Base-by-base conservation (phyloP, 2,113 vertebrate genomes). In the Pterophyllum scalare region DNA sequence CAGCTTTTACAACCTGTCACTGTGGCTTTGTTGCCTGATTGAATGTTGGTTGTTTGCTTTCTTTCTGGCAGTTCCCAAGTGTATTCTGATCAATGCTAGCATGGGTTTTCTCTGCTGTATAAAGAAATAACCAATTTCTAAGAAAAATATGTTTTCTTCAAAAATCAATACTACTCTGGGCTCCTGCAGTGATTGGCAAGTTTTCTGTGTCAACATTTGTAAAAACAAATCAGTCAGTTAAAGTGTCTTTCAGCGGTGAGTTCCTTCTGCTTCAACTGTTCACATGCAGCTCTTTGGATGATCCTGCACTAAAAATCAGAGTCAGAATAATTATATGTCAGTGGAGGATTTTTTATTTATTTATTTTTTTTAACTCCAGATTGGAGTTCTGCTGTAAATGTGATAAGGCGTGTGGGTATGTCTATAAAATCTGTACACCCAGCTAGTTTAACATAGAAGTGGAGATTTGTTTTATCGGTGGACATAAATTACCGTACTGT, bases 1-100 rank as follows among this genome's bases (percentile, higher is more conserved):
- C 75, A 72, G 79, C 62, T 92, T 88, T 93, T 81, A 86, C 87
- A 80, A 88, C 85, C 84, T 87, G 79, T 82, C 77, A 35, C 78
- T 82, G 79, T 80, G 67, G 89, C 64, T 82, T 81, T 77, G 64
- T 82, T 76, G 64, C 58, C 64, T 75, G 81, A 88, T 80, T 89
- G 84, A 77, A 80, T 46, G 82, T 64, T 77, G 24, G 24, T 76
- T 79, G 19, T 20, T 77, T 52, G 24, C 33, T 75, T 46, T 81
- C 15, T 40, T 54, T 33, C 38, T 28, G 28, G 19, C n/a, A 17
- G 57, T 9, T 22, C 33, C 31, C n/a, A 3, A 33, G 79, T 9
- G 4, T 33, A 40, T 65, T 80, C 72, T 3, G 6, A 81, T 64
- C 60, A 12, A 17, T 1, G 0, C 57, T 31, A 38, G 9, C 43